A percentile compares a stretch with the other conserved stretches of the same genome.
phyloP scores from a whole-genome alignment of 2,113 vertebrate genomes.

The Aspidoscelis tigris region DNA sequence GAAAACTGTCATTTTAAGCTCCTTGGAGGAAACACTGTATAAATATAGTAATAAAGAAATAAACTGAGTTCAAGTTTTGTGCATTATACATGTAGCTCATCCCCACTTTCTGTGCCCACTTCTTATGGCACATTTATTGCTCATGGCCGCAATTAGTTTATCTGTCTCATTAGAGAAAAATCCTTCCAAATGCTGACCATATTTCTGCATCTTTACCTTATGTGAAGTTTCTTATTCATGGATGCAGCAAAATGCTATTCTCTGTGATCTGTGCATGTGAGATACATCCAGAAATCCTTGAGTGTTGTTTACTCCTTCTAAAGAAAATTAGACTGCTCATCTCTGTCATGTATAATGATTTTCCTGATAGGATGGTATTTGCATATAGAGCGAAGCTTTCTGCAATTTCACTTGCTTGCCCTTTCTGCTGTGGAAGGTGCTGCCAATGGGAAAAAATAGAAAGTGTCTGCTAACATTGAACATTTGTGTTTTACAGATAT shows the following conservation, averaged over 20 bases:
- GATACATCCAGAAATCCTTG: background rate
- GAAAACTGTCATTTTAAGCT: background rate
- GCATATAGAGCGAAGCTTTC: conserved; percentile 27
- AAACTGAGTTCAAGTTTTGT: background rate
- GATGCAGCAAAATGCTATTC: background rate
- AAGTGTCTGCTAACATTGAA: background rate
- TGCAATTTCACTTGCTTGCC: background rate
- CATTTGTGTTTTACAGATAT: background rate
- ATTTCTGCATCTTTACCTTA: background rate
- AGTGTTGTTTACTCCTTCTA: conserved; percentile 9
- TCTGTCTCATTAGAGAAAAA: background rate
- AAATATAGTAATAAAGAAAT: background rate
- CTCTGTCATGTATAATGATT: conserved; percentile 21
- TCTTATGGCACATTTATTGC: background rate
- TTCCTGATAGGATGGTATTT: conserved; percentile 31
- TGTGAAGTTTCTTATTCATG: background rate
- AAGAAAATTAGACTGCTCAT: conserved; percentile 23
- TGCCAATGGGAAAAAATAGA: background rate
- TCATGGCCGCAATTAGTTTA: background rate
- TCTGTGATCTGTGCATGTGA: background rate
- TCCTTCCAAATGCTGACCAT: background rate
- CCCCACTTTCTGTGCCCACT: background rate
- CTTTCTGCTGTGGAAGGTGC: conserved; percentile 14
- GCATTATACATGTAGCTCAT: background rate
- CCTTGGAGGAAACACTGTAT: background rate